These are phyloP conservation scores for Anastatus disparis DNA, from an alignment of 1,140 invertebrate species.

Conservation along the genomic window DNA sequence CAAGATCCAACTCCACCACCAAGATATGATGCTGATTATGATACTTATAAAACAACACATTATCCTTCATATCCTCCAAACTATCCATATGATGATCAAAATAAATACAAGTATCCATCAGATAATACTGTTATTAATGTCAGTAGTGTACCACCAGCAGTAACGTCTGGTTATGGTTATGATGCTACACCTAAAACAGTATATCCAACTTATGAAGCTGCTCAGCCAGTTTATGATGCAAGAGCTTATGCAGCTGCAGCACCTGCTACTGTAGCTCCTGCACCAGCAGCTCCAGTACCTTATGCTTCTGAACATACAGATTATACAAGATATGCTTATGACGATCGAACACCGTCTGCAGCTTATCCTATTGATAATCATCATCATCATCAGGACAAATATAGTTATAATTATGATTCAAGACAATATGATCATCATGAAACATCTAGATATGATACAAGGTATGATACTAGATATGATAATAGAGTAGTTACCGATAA, in stretches of 20 bases:
- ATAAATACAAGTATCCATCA: constrained; percentile 59
- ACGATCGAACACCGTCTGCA: neutral
- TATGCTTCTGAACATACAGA: constrained; percentile 19
- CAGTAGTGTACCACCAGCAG: too few relatives aligned
- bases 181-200: neutral
- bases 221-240: constrained; percentile 51
- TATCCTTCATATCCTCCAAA: constrained; percentile 65
- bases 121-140: too few relatives aligned
- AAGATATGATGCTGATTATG: constrained; percentile 58
- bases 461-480: constrained; percentile 28
- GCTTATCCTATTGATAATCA: constrained; percentile 14
- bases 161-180: neutral
- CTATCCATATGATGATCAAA: constrained; percentile 64
- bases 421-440: constrained; percentile 30
- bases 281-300: neutral
- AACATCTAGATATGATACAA: constrained; percentile 46
- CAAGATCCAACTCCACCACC: constrained; percentile 49
- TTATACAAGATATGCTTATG: constrained; percentile 35
- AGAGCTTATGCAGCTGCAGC: constrained; percentile 48
- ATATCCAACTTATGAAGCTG: neutral
- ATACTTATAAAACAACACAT: constrained; percentile 65
- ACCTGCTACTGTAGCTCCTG: constrained; percentile 18
- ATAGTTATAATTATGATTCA: constrained; percentile 31
- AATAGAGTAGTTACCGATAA: constrained; percentile 32
- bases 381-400: constrained; percentile 35